Evolutionary conservation across 2,797 vertebrate species (phyloP).

Genomic region (Sebastes variabilis): DNA sequence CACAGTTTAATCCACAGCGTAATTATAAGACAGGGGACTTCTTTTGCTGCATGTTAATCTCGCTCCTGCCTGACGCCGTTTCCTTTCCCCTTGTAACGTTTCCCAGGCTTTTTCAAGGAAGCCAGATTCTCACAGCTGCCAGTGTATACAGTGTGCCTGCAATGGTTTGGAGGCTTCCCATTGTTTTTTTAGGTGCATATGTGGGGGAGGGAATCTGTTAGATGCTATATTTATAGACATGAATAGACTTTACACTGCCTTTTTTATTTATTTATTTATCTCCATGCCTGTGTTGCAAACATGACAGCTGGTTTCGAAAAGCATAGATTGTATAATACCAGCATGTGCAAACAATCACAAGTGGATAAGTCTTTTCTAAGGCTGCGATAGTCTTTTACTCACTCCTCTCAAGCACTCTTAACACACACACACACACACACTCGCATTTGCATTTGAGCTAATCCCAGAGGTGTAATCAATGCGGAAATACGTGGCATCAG

Average conservation of each 20-base stretch:
- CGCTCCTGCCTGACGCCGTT: not conserved
- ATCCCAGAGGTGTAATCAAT: constrained; percentile 84
- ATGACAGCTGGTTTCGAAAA: not conserved
- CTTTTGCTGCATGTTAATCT: constrained; percentile 46
- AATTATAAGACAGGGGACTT: constrained; percentile 57
- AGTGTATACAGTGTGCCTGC: not conserved
- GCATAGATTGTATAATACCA: not conserved
- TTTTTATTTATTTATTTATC: not conserved
- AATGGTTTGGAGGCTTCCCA: constrained; percentile 7
- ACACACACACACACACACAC: not conserved
- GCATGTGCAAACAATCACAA: constrained; percentile 22
- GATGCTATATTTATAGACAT: constrained; percentile 10
- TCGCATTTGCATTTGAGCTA: constrained; percentile 78
- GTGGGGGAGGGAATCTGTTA: constrained; percentile 1
- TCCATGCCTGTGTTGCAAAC: not conserved
- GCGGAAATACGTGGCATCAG: constrained; percentile 80
- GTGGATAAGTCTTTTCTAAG: constrained; percentile 11
- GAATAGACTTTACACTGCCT: not conserved
- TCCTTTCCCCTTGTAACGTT: constrained; percentile 10
- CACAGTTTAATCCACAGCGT: constrained; percentile 46
- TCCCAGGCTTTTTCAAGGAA: constrained; percentile 65
- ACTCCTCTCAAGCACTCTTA: constrained; percentile 8
- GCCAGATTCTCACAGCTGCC: constrained; percentile 47
- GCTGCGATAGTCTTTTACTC: constrained; percentile 17
- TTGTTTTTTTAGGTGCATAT: constrained; percentile 18